Percentiles rank a stretch among this genome's conserved stretches.
Conservation (phyloP, 2,113 vertebrate species). For the Bufo bufo region DNA sequence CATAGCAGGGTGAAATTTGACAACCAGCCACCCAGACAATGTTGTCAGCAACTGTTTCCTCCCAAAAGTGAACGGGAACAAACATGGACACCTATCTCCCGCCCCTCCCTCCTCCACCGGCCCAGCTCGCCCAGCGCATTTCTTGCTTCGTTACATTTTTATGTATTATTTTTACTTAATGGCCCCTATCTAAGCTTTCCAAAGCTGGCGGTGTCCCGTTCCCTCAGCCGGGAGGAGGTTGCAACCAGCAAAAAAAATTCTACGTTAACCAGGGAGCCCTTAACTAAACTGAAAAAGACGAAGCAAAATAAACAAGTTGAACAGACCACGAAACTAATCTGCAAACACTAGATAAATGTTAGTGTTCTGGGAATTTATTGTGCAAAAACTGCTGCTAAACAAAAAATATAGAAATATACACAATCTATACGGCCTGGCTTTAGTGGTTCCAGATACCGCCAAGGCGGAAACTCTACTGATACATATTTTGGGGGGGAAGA, state of each 20-base stretch:
- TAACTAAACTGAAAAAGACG: constrained; percentile 39
- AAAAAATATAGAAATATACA: constrained; percentile 21
- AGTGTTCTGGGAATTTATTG: constrained; percentile 33
- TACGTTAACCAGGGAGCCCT: constrained; percentile 46
- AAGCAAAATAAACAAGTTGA: constrained; percentile 53
- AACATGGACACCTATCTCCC: constrained; percentile 1
- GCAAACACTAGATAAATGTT: constrained; percentile 57
- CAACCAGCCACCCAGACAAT: constrained; percentile 35
- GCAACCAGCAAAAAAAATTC: neutral
- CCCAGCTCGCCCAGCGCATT: neutral
- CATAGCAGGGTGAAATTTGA: neutral
- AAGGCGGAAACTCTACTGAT: neutral
- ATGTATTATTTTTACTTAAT: constrained; percentile 56
- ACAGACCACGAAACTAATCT: constrained; percentile 41
- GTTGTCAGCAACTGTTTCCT: constrained; percentile 24
- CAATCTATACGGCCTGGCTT: constrained; percentile 9
- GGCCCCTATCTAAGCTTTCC: constrained; percentile 54
- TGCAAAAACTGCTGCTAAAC: constrained; percentile 31
- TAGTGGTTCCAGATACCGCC: constrained; percentile 40
- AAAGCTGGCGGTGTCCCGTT: constrained; percentile 17
- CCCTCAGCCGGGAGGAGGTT: neutral
- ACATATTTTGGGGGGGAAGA: neutral
- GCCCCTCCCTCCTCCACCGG: neutral
- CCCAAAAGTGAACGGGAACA: constrained; percentile 30
- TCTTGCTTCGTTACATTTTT: constrained; percentile 48